phyloP scores from a whole-genome alignment of 2,113 vertebrate genomes.

The Cacatua alba region DNA sequence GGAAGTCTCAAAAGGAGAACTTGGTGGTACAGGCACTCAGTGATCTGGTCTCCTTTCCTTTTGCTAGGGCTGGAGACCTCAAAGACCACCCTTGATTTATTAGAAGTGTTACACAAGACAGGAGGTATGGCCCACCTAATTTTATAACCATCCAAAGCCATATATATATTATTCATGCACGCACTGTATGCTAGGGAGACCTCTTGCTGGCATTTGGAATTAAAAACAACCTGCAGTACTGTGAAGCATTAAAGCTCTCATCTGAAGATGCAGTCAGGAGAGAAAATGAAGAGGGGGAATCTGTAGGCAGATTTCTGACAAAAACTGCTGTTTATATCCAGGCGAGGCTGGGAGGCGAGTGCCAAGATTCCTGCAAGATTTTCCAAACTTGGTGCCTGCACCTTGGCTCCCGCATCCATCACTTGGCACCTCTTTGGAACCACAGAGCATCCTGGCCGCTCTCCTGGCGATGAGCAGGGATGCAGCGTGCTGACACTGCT shows the following conservation, averaged over 20 bases:
- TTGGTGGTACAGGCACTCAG: background rate
- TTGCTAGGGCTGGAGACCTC: background rate
- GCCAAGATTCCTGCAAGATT: constrained; percentile 33
- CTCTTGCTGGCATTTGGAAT: background rate
- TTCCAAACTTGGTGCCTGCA: background rate
- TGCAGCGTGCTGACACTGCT: background rate
- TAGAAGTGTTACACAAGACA: background rate
- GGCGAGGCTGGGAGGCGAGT: background rate
- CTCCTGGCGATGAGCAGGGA: background rate
- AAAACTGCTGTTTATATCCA: constrained; percentile 32
- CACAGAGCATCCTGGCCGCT: background rate
- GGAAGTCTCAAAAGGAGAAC: background rate
- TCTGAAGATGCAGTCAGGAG: background rate
- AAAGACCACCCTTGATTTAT: background rate
- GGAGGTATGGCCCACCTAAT: background rate
- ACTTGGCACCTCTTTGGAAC: background rate
- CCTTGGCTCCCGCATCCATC: background rate
- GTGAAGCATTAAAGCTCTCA: background rate
- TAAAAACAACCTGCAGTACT: background rate
- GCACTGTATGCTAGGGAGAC: background rate
- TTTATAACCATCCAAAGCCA: background rate
- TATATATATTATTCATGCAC: background rate
- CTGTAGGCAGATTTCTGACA: constrained; percentile 37
- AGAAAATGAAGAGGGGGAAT: constrained; percentile 26
- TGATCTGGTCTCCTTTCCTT: background rate